A percentile compares a stretch with the other conserved stretches of the same genome.
These are phyloP conservation scores for Stegana nigrithorax DNA, from an alignment of 2,888 invertebrate species.

Conservation along the genomic window DNA sequence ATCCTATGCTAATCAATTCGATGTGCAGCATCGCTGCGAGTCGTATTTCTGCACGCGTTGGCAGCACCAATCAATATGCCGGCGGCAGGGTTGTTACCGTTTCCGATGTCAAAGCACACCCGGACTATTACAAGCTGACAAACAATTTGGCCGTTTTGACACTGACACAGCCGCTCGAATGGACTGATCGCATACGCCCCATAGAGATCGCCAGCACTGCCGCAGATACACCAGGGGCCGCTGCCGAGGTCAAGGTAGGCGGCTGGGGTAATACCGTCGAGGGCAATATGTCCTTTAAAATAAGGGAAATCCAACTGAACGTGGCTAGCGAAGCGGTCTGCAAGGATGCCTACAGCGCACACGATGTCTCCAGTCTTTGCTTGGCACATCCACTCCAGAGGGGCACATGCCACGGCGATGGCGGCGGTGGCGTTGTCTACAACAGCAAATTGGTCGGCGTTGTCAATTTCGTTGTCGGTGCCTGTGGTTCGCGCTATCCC, in stretches of 20 bases:
- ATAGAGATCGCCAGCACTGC: constrained; percentile 41
- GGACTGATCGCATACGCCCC: constrained; percentile 44
- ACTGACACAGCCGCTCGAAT: constrained; percentile 40
- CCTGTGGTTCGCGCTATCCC: constrained; percentile 61
- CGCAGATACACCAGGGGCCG: constrained; percentile 39
- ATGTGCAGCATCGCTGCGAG: constrained; percentile 27
- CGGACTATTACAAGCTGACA: constrained; percentile 40
- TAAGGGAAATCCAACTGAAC: constrained; percentile 40
- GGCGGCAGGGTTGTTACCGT: constrained; percentile 55
- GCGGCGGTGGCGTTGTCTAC: constrained; percentile 58
- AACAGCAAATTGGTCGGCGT: constrained; percentile 52
- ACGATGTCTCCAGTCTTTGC: constrained; percentile 48
- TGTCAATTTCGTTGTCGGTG: constrained; percentile 55
- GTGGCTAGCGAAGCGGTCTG: constrained; percentile 43
- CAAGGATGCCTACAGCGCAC: constrained; percentile 43
- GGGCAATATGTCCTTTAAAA: constrained; percentile 45
- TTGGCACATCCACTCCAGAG: constrained; percentile 50
- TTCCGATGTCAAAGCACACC: constrained; percentile 44
- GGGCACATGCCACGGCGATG: constrained; percentile 64
- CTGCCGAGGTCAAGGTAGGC: constrained; percentile 46
- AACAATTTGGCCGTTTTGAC: constrained; percentile 63
- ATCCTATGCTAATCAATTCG: background rate
- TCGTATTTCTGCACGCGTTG: constrained; percentile 57
- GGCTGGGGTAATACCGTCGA: constrained; percentile 62
- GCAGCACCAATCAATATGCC: constrained; percentile 63